These are phyloP conservation scores for Pipra filicauda DNA, from an alignment of 2,113 vertebrate genomes.

Conservation along the genomic window DNA sequence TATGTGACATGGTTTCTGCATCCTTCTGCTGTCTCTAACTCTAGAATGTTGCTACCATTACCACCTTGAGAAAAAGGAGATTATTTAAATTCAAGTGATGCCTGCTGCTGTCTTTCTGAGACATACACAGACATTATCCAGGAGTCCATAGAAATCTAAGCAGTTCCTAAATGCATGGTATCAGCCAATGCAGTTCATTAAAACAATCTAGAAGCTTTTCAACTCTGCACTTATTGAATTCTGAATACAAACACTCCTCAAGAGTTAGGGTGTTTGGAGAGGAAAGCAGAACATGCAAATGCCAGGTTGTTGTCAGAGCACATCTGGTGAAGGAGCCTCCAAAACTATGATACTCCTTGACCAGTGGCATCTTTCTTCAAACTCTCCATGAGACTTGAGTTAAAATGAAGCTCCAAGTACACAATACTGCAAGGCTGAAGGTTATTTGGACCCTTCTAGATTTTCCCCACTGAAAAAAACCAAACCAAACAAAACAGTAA, in stretches of 20 bases:
- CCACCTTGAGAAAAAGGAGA: background rate
- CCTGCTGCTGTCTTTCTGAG: background rate
- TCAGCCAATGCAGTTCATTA: background rate
- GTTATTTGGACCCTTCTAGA: background rate
- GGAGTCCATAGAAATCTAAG: background rate
- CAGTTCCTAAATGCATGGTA: background rate
- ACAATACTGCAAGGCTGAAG: background rate
- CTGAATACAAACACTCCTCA: background rate
- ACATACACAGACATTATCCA: background rate
- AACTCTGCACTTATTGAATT: background rate
- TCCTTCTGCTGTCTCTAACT: background rate
- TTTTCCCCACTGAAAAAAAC: background rate
- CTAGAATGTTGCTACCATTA: background rate
- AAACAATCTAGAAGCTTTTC: background rate
- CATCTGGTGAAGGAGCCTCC: background rate
- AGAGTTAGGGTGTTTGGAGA: background rate
- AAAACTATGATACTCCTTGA: background rate
- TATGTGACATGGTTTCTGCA: background rate
- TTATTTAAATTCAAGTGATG: background rate
- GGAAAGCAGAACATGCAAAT: background rate
- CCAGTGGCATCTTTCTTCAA: background rate
- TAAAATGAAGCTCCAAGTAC: background rate
- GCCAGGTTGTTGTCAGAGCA: background rate
- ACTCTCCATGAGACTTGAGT: accelerated
- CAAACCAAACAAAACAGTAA: background rate